These are phyloP conservation scores for Belonocnema kinseyi DNA, from an alignment of 1,140 invertebrate species.

Conservation along the genomic window DNA sequence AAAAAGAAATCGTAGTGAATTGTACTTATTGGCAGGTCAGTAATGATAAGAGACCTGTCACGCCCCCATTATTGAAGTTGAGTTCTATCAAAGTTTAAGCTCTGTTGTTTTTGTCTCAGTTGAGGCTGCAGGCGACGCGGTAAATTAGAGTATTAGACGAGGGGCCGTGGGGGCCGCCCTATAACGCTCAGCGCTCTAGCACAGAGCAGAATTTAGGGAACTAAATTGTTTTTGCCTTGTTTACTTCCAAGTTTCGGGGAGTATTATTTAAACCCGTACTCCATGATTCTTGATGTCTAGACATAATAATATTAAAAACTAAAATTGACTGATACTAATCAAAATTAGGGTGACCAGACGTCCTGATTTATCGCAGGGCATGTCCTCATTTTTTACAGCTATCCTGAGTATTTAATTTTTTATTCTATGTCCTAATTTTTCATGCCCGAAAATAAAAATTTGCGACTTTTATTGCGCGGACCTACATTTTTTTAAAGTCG, in stretches of 20 bases:
- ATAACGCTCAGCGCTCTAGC: not conserved
- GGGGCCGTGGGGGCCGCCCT: no score
- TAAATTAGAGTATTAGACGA: constrained; percentile 40
- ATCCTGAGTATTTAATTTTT: no score
- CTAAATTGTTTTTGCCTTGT: constrained; percentile 50
- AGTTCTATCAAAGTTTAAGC: constrained; percentile 1
- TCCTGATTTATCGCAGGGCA: no score
- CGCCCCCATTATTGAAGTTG: not conserved
- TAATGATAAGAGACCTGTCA: constrained; percentile 2
- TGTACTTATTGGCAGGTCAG: not conserved
- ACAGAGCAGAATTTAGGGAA: constrained; percentile 7
- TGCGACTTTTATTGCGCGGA: no score
- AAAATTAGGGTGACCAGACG: no score
- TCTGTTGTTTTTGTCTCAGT: not conserved
- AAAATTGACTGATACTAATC: no score
- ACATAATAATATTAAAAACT: no score
- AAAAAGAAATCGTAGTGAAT: no score
- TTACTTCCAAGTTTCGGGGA: constrained; percentile 40
- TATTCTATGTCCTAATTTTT: no score
- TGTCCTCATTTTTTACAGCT: no score
- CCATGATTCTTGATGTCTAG: not conserved
- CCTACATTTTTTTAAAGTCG: no score
- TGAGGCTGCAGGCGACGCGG: constrained; percentile 1
- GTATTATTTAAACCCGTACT: constrained; percentile 30
- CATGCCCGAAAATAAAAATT: no score